Evolutionary conservation across 2,113 vertebrate genomes (phyloP).

Genomic region (Caloenas nicobarica): DNA sequence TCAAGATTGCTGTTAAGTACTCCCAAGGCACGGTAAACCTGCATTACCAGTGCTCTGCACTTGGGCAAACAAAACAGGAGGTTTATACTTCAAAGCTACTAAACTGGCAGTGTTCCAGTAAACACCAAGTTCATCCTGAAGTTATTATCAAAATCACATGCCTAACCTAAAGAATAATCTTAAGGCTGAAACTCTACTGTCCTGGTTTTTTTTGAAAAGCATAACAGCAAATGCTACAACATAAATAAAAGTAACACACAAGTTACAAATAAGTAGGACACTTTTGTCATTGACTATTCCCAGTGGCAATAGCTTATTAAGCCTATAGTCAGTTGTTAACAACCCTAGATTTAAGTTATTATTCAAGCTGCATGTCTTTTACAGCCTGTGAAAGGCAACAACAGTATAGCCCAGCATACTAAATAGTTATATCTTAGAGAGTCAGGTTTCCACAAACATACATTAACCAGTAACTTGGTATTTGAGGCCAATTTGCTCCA

Average conservation of each 20-base stretch:
- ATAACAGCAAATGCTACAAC: neutral
- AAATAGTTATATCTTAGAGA: neutral
- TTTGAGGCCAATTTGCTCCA: neutral
- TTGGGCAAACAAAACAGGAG: neutral
- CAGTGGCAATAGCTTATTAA: neutral
- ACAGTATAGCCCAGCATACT: neutral
- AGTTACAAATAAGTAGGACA: neutral
- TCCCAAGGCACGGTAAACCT: neutral
- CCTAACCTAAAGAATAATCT: neutral
- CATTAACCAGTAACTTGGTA: neutral
- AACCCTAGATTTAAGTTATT: neutral
- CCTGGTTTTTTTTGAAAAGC: neutral
- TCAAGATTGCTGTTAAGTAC: neutral
- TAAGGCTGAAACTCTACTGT: neutral
- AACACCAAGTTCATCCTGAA: neutral
- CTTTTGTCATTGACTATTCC: neutral
- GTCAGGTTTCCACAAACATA: neutral
- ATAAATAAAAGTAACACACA: neutral
- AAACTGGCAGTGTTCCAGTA: neutral
- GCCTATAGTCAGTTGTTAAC: neutral
- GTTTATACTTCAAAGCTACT: conserved; percentile 18
- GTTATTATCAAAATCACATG: neutral
- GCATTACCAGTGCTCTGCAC: neutral
- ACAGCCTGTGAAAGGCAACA: neutral
- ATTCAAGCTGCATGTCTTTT: neutral